Evolutionary conservation across 2,797 vertebrate genomes (phyloP).

Genomic region (Microchirus variegatus): DNA sequence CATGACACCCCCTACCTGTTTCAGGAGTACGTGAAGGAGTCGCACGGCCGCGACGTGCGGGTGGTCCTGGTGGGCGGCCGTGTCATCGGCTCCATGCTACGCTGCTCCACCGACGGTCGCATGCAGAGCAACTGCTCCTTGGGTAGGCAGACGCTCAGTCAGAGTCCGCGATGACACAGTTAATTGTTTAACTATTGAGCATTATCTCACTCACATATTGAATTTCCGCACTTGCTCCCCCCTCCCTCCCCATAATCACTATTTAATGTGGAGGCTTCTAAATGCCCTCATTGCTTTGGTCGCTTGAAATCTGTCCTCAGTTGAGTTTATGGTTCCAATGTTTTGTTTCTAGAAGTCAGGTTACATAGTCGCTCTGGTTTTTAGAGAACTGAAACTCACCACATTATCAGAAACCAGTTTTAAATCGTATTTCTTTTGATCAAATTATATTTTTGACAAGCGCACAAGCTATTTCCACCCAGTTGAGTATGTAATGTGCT

Average conservation of each 20-base stretch:
- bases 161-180: neutral
- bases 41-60: conserved; percentile 89
- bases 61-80: conserved; percentile 91
- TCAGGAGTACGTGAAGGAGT: conserved; percentile 93
- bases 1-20: conserved; percentile 93
- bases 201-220: neutral
- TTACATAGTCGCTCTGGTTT: neutral
- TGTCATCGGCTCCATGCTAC: conserved; percentile 91
- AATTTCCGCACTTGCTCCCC: neutral
- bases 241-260: neutral
- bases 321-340: neutral
- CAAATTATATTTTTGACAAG: too few species aligned
- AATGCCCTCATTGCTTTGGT: neutral
- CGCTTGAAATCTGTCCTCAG: neutral
- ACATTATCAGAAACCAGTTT: neutral
- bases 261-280: neutral
- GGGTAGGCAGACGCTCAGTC: conserved; percentile 72
- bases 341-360: neutral
- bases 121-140: conserved; percentile 96
- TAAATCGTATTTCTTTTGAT: neutral
- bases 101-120: conserved; percentile 92
- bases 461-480: too few species aligned
- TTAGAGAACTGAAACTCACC: too few species aligned
- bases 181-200: neutral
- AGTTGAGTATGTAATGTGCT: too few species aligned